A percentile compares a stretch with the other conserved stretches of the same genome.
Evolutionary conservation across 2,113 vertebrate genomes (phyloP).

Genomic region (Pteronura brasiliensis): DNA sequence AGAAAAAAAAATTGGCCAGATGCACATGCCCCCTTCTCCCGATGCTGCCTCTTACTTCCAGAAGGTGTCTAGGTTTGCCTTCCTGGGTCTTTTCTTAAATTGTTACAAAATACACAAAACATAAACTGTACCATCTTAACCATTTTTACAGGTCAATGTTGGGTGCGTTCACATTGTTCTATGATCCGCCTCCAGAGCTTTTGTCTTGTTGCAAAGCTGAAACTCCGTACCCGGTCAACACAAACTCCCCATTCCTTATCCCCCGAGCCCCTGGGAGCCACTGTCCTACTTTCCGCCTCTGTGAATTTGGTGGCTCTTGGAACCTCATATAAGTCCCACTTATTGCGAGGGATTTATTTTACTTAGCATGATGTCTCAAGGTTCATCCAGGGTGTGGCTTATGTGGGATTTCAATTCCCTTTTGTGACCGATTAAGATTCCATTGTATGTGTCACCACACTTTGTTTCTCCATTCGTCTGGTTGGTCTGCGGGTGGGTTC

Average conservation of each 20-base stretch:
- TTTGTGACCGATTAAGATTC: background rate
- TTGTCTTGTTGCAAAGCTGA: background rate
- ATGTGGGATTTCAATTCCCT: background rate
- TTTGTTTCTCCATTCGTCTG: background rate
- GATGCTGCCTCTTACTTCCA: background rate
- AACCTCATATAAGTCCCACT: background rate
- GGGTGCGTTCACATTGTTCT: background rate
- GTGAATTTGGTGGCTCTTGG: background rate
- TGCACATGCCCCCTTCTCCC: rapidly evolving
- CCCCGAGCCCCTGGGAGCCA: background rate
- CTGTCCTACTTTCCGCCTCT: background rate
- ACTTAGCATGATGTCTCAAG: background rate
- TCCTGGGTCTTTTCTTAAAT: background rate
- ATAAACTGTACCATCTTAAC: background rate
- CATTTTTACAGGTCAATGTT: background rate
- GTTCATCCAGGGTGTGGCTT: background rate
- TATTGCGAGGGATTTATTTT: background rate
- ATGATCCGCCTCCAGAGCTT: background rate
- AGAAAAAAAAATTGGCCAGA: background rate
- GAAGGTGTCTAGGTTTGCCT: background rate
- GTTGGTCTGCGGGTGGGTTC: background rate
- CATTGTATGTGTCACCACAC: background rate
- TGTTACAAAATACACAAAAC: background rate
- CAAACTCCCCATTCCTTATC: background rate
- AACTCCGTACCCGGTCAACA: background rate